Base-by-base conservation (phyloP, 2,888 invertebrate genomes). In the Rhorus exstirpatorius region DNA sequence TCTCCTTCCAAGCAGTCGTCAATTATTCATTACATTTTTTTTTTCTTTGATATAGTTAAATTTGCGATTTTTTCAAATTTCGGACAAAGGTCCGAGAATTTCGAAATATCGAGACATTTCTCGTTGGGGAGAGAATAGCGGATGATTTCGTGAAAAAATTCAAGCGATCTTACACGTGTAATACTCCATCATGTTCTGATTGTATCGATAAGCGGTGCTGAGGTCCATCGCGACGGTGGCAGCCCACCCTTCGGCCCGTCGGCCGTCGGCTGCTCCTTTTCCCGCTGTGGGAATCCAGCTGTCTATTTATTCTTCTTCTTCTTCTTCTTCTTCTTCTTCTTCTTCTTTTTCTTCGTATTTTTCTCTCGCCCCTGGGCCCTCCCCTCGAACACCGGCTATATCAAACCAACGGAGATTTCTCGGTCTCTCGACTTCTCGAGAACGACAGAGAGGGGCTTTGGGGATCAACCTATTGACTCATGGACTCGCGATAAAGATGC, bases 171-270 rank as follows among this genome's bases (percentile, higher is more conserved):
- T 96, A 98, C 98, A 98, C 93, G 98, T 98, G 93, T 98, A 98
- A 94, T 98, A 98, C 95, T 99, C 99, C 98, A 98, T 98, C 98
- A 98, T 98, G 93, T 98, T 98, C 93, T 98, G 98, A 94, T 98
- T 98, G 95, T 98, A 98, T 91, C 98, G 95, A 94, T 98, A 98
- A 90, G 98, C 98, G 92, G 98, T 98, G 92, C 97, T 97, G 91
- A 98, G 95, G 94, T 98, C 98, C 96, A 98, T 97, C 83, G 87
- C 89, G 86, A 83, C 83, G 85, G 65, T 76, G 72, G 98, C 97
- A 84, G 86, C 88, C 77, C 55, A 71, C 60, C 79, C 75, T 58
- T 44, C 38, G 83, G 81, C 88, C 91, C 90, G 90, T 89, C 90
- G 91, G 90, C 90, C 90, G 90, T 90, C 90, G 91, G 88, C 87